Evolutionary conservation across 1,140 invertebrate genomes (phyloP).

Genomic region (Penaeus chinensis): DNA sequence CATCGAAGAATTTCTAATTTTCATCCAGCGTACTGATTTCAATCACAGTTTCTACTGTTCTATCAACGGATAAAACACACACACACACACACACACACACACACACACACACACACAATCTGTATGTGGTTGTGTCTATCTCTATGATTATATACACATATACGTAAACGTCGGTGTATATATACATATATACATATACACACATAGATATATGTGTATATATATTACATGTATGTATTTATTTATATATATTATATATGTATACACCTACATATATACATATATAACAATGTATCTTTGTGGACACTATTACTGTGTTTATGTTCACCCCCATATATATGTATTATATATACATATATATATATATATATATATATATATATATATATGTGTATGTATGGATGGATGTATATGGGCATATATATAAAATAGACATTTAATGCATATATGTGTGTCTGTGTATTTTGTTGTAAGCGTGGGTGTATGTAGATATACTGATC

Average conservation of each 20-base stretch:
- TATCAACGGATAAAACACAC: too few species aligned
- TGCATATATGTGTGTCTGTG: not conserved
- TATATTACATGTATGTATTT: not conserved
- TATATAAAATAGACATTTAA: not conserved
- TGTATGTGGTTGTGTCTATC: too few species aligned
- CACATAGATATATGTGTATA: not conserved
- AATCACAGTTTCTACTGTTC: too few species aligned
- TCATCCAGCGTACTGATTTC: too few species aligned
- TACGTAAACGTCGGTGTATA: not conserved
- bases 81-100: too few species aligned
- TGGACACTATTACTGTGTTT: not conserved
- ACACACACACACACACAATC: too few species aligned
- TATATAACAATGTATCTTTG: conserved; percentile 2
- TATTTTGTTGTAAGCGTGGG: not conserved
- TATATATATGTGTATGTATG: not conserved
- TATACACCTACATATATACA: not conserved
- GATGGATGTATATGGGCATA: not conserved
- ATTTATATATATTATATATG: not conserved
- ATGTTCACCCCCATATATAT: not conserved
- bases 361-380: conserved; percentile 8
- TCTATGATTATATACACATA: too few species aligned
- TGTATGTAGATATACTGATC: too few species aligned
- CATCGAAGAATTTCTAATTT: too few species aligned
- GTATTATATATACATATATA: not conserved
- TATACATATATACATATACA: not conserved